Conservation (phyloP, 2,113 vertebrate species). For the Entomyzon cyanotis region DNA sequence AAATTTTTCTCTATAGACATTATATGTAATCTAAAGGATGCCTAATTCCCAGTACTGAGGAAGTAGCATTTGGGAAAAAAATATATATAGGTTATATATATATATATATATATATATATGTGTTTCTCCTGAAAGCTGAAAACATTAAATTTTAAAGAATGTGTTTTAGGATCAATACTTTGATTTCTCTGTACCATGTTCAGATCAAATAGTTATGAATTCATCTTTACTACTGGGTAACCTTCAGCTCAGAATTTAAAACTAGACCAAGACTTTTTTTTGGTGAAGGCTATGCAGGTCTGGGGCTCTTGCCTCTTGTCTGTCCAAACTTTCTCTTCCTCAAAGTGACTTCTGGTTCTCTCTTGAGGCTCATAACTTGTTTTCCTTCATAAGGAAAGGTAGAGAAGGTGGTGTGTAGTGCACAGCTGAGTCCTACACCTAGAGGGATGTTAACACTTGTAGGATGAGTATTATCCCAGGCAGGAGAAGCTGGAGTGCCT, state of each 20-base stretch:
- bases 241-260: neutral
- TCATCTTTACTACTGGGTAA: neutral
- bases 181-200: neutral
- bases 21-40: neutral
- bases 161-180: neutral
- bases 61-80: neutral
- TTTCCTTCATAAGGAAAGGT: neutral
- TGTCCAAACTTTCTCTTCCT: neutral
- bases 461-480: neutral
- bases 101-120: too few species aligned
- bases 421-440: neutral
- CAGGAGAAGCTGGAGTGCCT: neutral
- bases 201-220: neutral
- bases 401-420: neutral
- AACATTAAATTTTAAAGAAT: neutral
- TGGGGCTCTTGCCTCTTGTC: fast-evolving
- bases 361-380: neutral
- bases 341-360: neutral
- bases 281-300: neutral
- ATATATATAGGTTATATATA: too few species aligned
- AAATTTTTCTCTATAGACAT: neutral
- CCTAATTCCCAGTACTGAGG: neutral
- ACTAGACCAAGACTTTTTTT: fast-evolving
- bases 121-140: neutral
- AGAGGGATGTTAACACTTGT: neutral